Base-by-base conservation (phyloP, 2,113 vertebrate species). In the Neofelis nebulosa region DNA sequence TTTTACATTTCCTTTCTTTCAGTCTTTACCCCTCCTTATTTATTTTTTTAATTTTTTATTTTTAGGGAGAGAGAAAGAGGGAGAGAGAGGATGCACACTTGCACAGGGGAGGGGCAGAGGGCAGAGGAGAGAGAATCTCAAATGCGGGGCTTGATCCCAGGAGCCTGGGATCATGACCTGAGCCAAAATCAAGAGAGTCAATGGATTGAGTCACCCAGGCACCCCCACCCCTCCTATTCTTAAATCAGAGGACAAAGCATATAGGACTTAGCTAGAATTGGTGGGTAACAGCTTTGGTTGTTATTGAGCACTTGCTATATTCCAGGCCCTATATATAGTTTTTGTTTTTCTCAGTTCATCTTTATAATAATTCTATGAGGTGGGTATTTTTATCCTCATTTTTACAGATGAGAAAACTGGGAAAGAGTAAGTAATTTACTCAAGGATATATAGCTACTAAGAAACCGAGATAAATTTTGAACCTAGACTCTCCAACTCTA, bases 221-320 rank as follows among this genome's bases (percentile, higher is more conserved):
- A 9, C 57, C 21, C 55, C 57, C 57, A 27, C 9, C 16, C 25
- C 14, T 83, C 48, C 36, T 90, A 10, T 71, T 68, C 48, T 91
- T 92, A 79, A 91, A 93, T 36, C 57, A 93, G 38, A 97, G 23
- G 41, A 95, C 66, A 91, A 88, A 89, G 41, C 63, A 91, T 16
- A 57, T 38, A 93, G 19, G 52, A 87, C 45, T 86, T 36, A 63
- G 66, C 31, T 71, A 87, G 31, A 83, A 89, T 23, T 87, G 31
- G 33, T 74, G 29, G 52, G 10, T 50, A 79, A 82, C 23, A 36
- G 50, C 63, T 79, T 52, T 41, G 45, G 11, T 38, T 96, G 78
- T 65, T 91, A 63, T 6, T 38, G 45, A 93, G 18, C 69, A 45
- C 9, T 66, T 78, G 33, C 10, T 73, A 27, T 71, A 81, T 82